phyloP scores from a whole-genome alignment of 92 coral and sea anemone species.

The Muricea muricata region DNA sequence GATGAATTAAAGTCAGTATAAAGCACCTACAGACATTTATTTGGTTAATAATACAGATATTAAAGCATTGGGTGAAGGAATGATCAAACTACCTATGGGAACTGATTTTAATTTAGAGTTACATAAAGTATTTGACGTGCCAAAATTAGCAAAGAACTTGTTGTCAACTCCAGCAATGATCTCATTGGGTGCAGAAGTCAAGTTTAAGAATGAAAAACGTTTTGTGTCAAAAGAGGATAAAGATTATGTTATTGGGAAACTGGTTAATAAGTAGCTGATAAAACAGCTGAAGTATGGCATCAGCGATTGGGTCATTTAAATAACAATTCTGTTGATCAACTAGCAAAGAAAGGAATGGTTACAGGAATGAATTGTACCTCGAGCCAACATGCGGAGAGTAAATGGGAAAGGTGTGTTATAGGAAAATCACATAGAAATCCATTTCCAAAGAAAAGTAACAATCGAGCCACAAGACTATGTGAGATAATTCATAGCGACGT shows the following conservation, averaged over 20 bases:
- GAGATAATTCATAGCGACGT: constrained; percentile 40
- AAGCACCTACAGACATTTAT: constrained; percentile 61
- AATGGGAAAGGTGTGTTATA: constrained; percentile 29
- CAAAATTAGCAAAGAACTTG: constrained; percentile 42
- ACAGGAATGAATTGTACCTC: constrained; percentile 56
- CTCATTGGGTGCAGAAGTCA: constrained; percentile 48
- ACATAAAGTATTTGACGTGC: constrained; percentile 42
- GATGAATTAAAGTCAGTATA: constrained; percentile 57
- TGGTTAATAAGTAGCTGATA: constrained; percentile 32
- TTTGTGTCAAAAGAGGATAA: constrained; percentile 42
- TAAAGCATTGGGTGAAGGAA: constrained; percentile 63
- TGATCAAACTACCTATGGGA: constrained; percentile 50
- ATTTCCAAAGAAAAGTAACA: constrained; percentile 34
- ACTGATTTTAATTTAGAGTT: constrained; percentile 46
- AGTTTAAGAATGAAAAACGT: constrained; percentile 45
- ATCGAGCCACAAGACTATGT: constrained; percentile 29
- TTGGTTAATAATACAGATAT: constrained; percentile 57
- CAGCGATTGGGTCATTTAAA: constrained; percentile 37
- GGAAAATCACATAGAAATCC: constrained; percentile 37
- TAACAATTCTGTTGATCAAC: constrained; percentile 68
- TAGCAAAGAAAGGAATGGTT: constrained; percentile 52
- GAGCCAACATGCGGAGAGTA: background rate
- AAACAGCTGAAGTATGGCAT: constrained; percentile 31
- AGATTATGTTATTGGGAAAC: constrained; percentile 39
- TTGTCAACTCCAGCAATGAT: constrained; percentile 55